phyloP scores from a whole-genome alignment of 2,888 invertebrate genomes.

The Laspeyria flexula region DNA sequence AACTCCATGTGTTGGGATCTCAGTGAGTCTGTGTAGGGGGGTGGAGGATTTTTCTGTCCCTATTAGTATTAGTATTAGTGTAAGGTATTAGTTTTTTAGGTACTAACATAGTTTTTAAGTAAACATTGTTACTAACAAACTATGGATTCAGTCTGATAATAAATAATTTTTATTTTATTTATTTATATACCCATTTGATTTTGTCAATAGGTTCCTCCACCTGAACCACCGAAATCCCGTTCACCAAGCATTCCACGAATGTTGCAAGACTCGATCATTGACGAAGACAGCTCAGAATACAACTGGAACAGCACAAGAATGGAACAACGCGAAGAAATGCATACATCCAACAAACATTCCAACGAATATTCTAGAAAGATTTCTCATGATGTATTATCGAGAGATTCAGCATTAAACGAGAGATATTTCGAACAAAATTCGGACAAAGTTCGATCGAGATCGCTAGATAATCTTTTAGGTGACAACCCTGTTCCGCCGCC shows the following conservation, averaged over 20 bases:
- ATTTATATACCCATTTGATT: neutral
- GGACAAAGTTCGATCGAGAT: constrained; percentile 92
- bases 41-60: too few species aligned
- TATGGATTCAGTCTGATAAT: too few species aligned
- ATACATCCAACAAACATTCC: constrained; percentile 40
- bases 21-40: too few species aligned
- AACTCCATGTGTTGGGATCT: too few species aligned
- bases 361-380: constrained; percentile 87
- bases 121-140: too few species aligned
- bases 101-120: too few species aligned
- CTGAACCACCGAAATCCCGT: constrained; percentile 87
- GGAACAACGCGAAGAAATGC: constrained; percentile 51
- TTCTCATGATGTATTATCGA: constrained; percentile 91
- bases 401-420: constrained; percentile 94
- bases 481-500: constrained; percentile 87
- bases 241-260: constrained; percentile 80
- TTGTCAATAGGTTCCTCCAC: constrained; percentile 86
- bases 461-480: constrained; percentile 93
- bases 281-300: constrained; percentile 75
- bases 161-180: too few species aligned
- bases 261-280: constrained; percentile 77
- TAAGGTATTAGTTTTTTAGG: too few species aligned
- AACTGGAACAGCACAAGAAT: constrained; percentile 70
- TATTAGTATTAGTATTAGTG: too few species aligned
- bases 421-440: constrained; percentile 91